Evolutionary conservation across 2,797 vertebrate species (phyloP).

Genomic region (Melopsittacus undulatus): DNA sequence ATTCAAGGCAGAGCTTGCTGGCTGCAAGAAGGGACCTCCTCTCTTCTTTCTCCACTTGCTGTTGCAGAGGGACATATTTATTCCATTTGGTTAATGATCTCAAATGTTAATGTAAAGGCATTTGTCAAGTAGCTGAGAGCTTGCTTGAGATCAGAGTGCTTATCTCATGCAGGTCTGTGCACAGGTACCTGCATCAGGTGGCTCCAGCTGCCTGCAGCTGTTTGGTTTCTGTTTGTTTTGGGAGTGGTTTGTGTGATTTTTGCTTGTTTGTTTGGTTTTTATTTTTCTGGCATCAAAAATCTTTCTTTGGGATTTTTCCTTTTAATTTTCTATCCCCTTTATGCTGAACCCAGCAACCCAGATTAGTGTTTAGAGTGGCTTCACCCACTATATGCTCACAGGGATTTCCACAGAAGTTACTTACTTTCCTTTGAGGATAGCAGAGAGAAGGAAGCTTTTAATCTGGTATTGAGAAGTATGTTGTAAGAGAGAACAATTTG

Average conservation of each 20-base stretch:
- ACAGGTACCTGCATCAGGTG: background rate
- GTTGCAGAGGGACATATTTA: background rate
- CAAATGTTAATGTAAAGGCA: background rate
- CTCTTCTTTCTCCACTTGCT: conserved; percentile 12
- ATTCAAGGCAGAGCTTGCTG: conserved; percentile 47
- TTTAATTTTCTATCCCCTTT: conserved; percentile 8
- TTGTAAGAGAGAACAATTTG: background rate
- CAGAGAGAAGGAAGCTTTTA: background rate
- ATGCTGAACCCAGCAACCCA: background rate
- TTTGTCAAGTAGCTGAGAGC: background rate
- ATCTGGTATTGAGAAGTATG: background rate
- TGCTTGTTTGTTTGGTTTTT: background rate
- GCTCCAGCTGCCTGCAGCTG: background rate
- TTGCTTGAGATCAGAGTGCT: background rate
- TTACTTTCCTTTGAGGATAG: background rate
- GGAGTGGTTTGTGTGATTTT: background rate
- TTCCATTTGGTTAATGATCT: background rate
- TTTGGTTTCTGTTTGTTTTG: background rate
- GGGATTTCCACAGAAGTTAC: background rate
- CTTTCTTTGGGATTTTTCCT: background rate
- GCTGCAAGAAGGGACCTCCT: conserved; percentile 3
- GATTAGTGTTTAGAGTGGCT: background rate
- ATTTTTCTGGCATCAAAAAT: background rate
- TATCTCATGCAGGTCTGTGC: background rate
- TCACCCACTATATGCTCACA: background rate